Base-by-base conservation (phyloP, 2,113 vertebrate genomes). In the Clupea harengus region DNA sequence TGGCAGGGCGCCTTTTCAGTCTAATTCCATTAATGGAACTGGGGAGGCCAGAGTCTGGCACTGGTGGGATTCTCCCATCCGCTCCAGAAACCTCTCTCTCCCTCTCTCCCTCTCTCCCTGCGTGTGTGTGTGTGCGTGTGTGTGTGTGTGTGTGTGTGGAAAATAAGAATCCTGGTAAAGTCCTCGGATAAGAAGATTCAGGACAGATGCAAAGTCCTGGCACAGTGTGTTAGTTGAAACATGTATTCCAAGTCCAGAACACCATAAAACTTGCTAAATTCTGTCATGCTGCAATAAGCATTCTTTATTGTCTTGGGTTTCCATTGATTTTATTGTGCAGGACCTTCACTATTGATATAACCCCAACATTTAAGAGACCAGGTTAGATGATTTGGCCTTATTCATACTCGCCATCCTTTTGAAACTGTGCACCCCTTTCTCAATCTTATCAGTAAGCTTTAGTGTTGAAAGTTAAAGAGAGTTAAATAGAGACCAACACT, bases 1-100 rank as follows among this genome's bases (percentile, higher is more conserved):
- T 87, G 81, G 84, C 81, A 89, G 75, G 81, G 57, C 6, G 81
- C 49, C 67, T 28, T 49, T 85, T 86, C 39, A 86, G 20, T 87
- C 57, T 86, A 87, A 88, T 83, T 87, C 75, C 82, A 88, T 89
- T 87, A 85, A 67, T 81, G 87, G 84, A 82, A 85, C 75, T 83
- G 60, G 52, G 64, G 47, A 78, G 54, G 47, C 60, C 72, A 85
- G 50, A 87, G 82, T 57, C 82, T 85, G 75, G 52, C 75, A 87
- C 25, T 46, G 81, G 84, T 32, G 52, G 47, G 80, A 86, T 82
- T 39, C 32, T 81, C 8, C 50, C 49, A 54, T 60, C 45, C 49
- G 11, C 10, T 64, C 46, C 32, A 82, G 78, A 84, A 84, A 8
- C 13, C 45, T 84, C 45, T 39, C 13, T 32, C 28, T 39, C 28